These are phyloP conservation scores for Trypoxylon attenuatum DNA, from an alignment of 2,888 invertebrate species.

Conservation along the genomic window DNA sequence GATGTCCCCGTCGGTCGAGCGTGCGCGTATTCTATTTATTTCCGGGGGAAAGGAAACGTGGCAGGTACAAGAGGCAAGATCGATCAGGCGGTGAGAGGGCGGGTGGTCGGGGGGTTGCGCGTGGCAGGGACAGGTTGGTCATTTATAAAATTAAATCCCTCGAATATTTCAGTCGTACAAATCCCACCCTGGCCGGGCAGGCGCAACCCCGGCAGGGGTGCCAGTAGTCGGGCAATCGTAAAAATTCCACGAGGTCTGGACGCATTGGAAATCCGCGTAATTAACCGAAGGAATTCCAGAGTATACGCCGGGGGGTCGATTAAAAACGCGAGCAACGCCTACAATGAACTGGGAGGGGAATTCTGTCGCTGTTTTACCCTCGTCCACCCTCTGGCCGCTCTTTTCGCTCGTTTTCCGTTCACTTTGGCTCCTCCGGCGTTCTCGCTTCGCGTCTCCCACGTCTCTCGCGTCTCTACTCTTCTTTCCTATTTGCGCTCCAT, in stretches of 20 bases:
- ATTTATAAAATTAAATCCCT: slow-evolving; percentile 62
- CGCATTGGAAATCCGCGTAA: slow-evolving; percentile 72
- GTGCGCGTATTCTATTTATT: slow-evolving; percentile 10
- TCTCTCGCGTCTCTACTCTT: background rate
- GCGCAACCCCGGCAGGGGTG: slow-evolving; percentile 26
- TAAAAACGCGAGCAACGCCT: slow-evolving; percentile 63
- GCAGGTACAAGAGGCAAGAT: slow-evolving; percentile 42
- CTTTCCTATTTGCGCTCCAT: slow-evolving; percentile 17
- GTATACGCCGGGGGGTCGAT: slow-evolving; percentile 59
- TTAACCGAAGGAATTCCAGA: slow-evolving; percentile 72
- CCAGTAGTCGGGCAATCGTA: slow-evolving; percentile 61
- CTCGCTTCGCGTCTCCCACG: background rate
- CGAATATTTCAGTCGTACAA: slow-evolving; percentile 62
- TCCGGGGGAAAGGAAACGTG: slow-evolving; percentile 1
- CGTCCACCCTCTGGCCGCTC: background rate
- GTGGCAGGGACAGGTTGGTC: slow-evolving; percentile 59
- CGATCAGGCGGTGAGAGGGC: slow-evolving; percentile 35
- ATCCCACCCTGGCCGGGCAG: slow-evolving; percentile 37
- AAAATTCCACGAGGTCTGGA: slow-evolving; percentile 68
- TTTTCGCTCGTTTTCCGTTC: slow-evolving; percentile 14
- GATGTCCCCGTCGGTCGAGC: background rate
- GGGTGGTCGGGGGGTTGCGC: slow-evolving; percentile 17
- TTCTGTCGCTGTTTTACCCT: slow-evolving; percentile 12
- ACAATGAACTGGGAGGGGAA: slow-evolving; percentile 41
- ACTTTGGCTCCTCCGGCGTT: slow-evolving; percentile 22